Base-by-base conservation (phyloP, 2,797 vertebrate genomes). In the Oophaga sylvatica region DNA sequence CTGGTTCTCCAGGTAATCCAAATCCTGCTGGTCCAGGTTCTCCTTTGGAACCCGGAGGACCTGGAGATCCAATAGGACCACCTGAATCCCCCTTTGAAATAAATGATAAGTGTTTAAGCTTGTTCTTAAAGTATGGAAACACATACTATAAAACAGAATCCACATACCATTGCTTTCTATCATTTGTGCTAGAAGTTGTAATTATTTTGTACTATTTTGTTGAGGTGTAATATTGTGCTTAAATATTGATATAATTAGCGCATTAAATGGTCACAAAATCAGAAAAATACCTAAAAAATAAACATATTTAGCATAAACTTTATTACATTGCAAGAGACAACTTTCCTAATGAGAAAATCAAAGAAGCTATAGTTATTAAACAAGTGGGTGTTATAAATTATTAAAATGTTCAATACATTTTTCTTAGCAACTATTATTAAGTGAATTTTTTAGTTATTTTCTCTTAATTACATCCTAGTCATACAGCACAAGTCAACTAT, bases 41-140 rank as follows among this genome's bases (percentile, higher is more conserved):
- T 6, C 98, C 98, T 94, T 98, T 98, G 60, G 95, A 95, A 91
- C 98, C 98, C 59, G 95, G 95, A 80, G 93, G 93, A 71, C 98
- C 98, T 48, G 94, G 96, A 0, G 94, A 96, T 5, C 97, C 97
- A 8, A 91, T 91, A 89, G 94, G 92, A 57, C 95, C 96, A 87
- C 95, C 96, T 77, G 95, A 86, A 68, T 98, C 97, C 15, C 98
- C 98, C 98, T 99, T 60, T 22, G 75, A 88, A 68, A 90, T 81
- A 90, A 56, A 93, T 80, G 0, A 70, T 7, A 26, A n/a, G 5
- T 1, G 5, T 3, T 26, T 31, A 56, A 76, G 16, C 35, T 63
- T 63, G 71, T 19, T 35, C 8, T n/a, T 48, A 48, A 8, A 29
- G 20, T 10, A 1, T 71, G 5, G 3, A 41, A 71, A 71, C 26